Evolutionary conservation across 2,797 vertebrate genomes (phyloP), one percentile per base, ranked within the genome.

Genomic region (Uromys caudimaculatus): DNA sequence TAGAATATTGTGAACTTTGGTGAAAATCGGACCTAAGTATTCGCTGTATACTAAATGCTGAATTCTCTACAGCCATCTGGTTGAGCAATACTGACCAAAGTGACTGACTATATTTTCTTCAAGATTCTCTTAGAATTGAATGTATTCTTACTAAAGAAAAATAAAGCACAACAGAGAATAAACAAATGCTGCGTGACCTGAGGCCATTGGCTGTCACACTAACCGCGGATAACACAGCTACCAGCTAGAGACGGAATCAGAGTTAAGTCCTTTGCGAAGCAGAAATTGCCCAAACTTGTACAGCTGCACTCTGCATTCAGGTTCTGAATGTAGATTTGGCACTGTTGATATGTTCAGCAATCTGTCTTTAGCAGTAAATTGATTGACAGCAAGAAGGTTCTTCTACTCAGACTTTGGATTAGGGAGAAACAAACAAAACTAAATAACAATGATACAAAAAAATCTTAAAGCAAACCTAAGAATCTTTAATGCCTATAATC

Each of bases 101-200:
- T 64, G 35, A 71, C 29, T n/a, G 38, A 64, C 67, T 73, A 0
- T 83, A 9, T 92, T 91, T 86, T 95, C 47, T 89, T 91, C 35
- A 88, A 23, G 54, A 75, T 84, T 84, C 41, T 78, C 24, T 71
- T 88, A 67, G 21, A 21, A 27, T 79, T 38, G 54, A 79, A 85
- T 94, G 52, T 77, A 76, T 89, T 38, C 90, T 81, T 88, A 52
- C 27, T 78, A 81, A 69, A 10, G 44, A 94, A 95, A 96, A 95
- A 41, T 82, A 93, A 90, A 90, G 92, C 64, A 19, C 47, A 88
- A n/a, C 13, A 1, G 21, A 87, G 58, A 79, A 95, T 76, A 91
- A 91, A 69, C 52, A 71, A 82, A 35, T 29, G 5, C 12, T 71
- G 38, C 10, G 0, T 6, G 35, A 23, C 84, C 32, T 95, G 14